These are phyloP conservation scores for Morpho helenor DNA, from an alignment of 2,888 invertebrate genomes.

Conservation along the genomic window DNA sequence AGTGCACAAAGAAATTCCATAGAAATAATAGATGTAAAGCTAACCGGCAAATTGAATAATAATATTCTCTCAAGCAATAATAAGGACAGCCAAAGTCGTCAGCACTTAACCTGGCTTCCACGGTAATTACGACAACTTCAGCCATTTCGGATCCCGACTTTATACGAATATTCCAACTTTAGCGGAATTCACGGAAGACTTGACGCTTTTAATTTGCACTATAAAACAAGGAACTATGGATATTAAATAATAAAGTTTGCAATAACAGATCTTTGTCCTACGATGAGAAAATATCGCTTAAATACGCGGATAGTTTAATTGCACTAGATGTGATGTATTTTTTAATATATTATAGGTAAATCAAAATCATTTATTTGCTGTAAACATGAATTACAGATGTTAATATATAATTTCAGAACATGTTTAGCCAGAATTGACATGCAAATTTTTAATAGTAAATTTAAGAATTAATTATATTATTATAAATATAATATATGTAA, in stretches of 20 bases:
- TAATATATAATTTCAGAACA: too few relatives aligned
- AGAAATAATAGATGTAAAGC: conserved; percentile 1
- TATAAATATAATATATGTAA: too few relatives aligned
- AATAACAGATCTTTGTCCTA: too few relatives aligned
- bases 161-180: conserved; percentile 40
- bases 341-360: too few relatives aligned
- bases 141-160: conserved; percentile 38
- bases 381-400: too few relatives aligned
- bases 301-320: too few relatives aligned
- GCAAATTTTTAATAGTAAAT: too few relatives aligned
- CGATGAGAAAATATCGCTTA: too few relatives aligned
- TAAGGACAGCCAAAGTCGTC: conserved; percentile 29
- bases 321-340: too few relatives aligned
- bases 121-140: conserved; percentile 49
- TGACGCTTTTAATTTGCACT: conserved; percentile 25
- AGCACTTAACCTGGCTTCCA: conserved; percentile 36
- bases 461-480: too few relatives aligned
- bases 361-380: too few relatives aligned
- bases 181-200: conserved; percentile 24
- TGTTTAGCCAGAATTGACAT: too few relatives aligned
- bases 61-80: conserved; percentile 21
- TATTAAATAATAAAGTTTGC: conserved; percentile 19
- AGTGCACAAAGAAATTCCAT: neutral
- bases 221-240: conserved; percentile 27
- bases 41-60: conserved; percentile 23